Evolutionary conservation across 2,888 invertebrate genomes (phyloP).

Genomic region (Pegoplata infirma): DNA sequence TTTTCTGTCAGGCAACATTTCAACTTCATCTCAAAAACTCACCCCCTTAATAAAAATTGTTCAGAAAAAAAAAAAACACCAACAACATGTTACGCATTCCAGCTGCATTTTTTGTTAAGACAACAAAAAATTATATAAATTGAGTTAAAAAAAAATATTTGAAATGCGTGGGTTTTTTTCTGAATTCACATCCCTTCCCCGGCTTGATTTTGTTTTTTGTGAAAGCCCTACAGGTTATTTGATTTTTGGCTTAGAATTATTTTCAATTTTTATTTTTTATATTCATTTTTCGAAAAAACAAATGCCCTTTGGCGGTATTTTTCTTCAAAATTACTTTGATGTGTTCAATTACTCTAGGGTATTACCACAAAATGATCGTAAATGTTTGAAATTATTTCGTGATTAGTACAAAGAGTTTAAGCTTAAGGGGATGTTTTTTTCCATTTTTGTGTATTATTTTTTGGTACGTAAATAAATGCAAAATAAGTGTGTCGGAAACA

Average conservation of each 20-base stretch:
- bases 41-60: slow-evolving; percentile 31
- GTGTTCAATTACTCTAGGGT: slow-evolving; percentile 62
- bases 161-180: not conserved
- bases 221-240: slow-evolving; percentile 59
- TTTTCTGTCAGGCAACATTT: not conserved
- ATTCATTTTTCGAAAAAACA: slow-evolving; percentile 25
- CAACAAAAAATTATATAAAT: slow-evolving; percentile 8
- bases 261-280: slow-evolving; percentile 20
- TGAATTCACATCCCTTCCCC: not conserved
- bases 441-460: not conserved
- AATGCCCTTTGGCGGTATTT: slow-evolving; percentile 55
- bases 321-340: slow-evolving; percentile 62
- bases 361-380: slow-evolving; percentile 64
- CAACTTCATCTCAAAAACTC: slow-evolving; percentile 9
- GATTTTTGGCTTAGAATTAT: slow-evolving; percentile 58
- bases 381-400: slow-evolving; percentile 67
- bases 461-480: slow-evolving; percentile 24
- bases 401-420: slow-evolving; percentile 63
- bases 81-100: slow-evolving; percentile 52
- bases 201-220: slow-evolving; percentile 8
- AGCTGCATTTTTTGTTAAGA: slow-evolving; percentile 35
- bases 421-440: slow-evolving; percentile 58
- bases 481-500: slow-evolving; percentile 36
- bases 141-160: slow-evolving; percentile 1
- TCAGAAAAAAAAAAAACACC: not conserved